Base-by-base conservation (phyloP, 2,113 vertebrate species). In the Salvelinus namaycush region DNA sequence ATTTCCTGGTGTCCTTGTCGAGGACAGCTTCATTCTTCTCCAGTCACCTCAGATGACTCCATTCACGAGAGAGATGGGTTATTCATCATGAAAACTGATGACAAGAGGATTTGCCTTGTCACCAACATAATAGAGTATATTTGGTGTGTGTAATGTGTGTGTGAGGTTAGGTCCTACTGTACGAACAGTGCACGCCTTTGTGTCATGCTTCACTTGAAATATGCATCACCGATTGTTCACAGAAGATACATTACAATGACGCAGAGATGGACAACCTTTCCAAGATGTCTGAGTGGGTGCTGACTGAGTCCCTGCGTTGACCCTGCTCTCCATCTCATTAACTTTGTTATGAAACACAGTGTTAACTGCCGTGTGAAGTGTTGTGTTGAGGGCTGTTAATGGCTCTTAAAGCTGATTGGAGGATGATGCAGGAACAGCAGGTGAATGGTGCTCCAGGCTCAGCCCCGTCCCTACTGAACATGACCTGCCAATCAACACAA, bases 41-140 rank as follows among this genome's bases (percentile, higher is more conserved):
- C 77, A n/a, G 62, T 27, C 16, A 20, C 31, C 20, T 14, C 20
- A 18, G 65, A 9, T 72, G 68, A 79, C 70, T 72, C 72, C 2
- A 70, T 73, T 62, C 27, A 34, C 68, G 22, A 74, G 73, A n/a
- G 77, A 51, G 54, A 73, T 39, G 24, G 76, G 71, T 76, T 79
- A 34, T 83, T 86, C 26, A 83, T 77, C 48, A 48, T 70, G 68
- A 68, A 73, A 70, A 24, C 22, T 68, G 48, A 72, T 39, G 79
- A 79, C 62, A 26, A 62, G 24, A 24, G 51, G 12, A 29, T 34
- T 57, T n/a, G 68, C 72, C 22, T 68, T 54, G 4, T 82, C 59
- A 68, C 62, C 54, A 6, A 65, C 29, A 27, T 74, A 65, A 83
- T 66, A 18, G 72, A 72, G 65, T 67, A 13, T 29, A 2, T 14